phyloP scores from a whole-genome alignment of 2,797 vertebrate genomes.

The Gephyroberyx darwinii region DNA sequence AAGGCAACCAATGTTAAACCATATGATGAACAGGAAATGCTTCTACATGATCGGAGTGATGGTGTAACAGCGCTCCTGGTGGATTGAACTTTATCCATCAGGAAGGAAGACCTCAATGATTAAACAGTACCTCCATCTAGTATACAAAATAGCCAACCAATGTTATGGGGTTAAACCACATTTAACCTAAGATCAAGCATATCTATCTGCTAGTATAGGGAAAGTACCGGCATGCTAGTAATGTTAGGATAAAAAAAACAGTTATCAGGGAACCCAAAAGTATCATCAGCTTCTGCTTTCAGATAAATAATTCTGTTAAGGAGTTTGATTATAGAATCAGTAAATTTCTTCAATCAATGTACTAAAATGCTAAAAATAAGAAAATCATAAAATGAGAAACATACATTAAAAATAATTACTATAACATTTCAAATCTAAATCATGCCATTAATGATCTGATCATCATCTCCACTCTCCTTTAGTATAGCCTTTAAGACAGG shows the following conservation, averaged over 20 bases:
- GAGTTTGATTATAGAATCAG: conserved; percentile 22
- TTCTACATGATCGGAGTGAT: conserved; percentile 21
- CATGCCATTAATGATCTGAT: conserved; percentile 37
- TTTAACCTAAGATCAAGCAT: conserved; percentile 6
- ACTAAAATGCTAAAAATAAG: conserved; percentile 52
- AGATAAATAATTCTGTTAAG: neutral
- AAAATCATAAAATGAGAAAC: conserved; percentile 20
- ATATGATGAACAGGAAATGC: conserved; percentile 35
- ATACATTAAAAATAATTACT: neutral
- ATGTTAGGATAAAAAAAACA: neutral
- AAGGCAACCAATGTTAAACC: conserved; percentile 37
- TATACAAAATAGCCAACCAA: neutral
- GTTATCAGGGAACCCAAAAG: conserved; percentile 18
- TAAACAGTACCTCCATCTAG: conserved; percentile 30
- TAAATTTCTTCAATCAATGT: conserved; percentile 7
- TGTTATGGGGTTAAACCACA: conserved; percentile 3
- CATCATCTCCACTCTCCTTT: conserved; percentile 3
- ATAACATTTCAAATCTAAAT: conserved; percentile 30
- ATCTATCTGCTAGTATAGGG: neutral
- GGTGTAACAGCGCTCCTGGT: conserved; percentile 36
- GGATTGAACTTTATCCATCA: conserved; percentile 29
- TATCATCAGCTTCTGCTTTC: conserved; percentile 7
- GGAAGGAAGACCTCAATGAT: conserved; percentile 58
- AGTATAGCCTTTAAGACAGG: conserved; percentile 16
- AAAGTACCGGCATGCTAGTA: neutral